Conservation (phyloP, 1,140 invertebrate species). For the Riptortus pedestris region DNA sequence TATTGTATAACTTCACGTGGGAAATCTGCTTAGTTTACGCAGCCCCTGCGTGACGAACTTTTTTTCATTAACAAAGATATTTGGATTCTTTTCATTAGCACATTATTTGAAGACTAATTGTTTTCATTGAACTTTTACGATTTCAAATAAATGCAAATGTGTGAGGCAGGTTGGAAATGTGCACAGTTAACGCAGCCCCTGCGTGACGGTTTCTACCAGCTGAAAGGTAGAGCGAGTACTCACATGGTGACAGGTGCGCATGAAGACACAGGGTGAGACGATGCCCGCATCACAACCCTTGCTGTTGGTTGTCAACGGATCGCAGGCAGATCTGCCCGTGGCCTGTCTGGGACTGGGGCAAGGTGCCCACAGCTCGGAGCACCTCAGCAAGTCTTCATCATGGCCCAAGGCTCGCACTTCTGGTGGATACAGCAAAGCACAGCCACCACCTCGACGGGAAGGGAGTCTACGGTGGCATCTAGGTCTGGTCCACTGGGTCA, state of each 20-base stretch:
- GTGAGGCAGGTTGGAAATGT: too few relatives aligned
- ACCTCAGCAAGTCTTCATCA: background rate
- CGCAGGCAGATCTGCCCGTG: slow-evolving; percentile 36
- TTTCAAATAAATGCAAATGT: too few relatives aligned
- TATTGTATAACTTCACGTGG: background rate
- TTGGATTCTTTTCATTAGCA: too few relatives aligned
- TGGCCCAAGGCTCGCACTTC: slow-evolving; percentile 29
- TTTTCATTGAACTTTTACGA: too few relatives aligned
- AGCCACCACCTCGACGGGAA: background rate
- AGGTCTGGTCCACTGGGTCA: slow-evolving; percentile 5
- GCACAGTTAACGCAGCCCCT: too few relatives aligned
- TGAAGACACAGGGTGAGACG: slow-evolving; percentile 37
- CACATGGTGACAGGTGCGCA: slow-evolving; percentile 42
- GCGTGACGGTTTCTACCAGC: too few relatives aligned
- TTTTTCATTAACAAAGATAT: background rate
- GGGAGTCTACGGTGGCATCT: slow-evolving; percentile 14
- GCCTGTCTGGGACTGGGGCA: slow-evolving; percentile 32
- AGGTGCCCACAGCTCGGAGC: background rate
- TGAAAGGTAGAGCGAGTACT: too few relatives aligned
- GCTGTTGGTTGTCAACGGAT: slow-evolving; percentile 41
- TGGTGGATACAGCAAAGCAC: slow-evolving; percentile 23
- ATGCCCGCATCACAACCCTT: slow-evolving; percentile 37
- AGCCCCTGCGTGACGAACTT: background rate
- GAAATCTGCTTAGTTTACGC: background rate
- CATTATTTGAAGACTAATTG: too few relatives aligned